Percentiles rank a stretch among this genome's conserved stretches.
phyloP scores from a whole-genome alignment of 2,113 vertebrate species.

The Pterocles gutturalis region DNA sequence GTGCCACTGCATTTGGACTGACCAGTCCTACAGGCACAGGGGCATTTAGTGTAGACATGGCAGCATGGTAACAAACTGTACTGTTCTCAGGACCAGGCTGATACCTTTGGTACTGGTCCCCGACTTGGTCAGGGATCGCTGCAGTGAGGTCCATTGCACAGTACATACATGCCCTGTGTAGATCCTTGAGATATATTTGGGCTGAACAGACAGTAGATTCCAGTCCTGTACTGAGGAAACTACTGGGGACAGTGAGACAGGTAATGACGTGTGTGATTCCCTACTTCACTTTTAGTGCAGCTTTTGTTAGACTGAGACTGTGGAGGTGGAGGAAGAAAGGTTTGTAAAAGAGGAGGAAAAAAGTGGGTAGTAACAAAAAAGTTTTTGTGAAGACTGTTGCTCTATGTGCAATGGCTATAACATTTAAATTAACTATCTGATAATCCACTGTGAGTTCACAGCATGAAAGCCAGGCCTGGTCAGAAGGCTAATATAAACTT shows the following conservation, averaged over 20 bases:
- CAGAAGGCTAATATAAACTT: background rate
- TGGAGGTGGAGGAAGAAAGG: background rate
- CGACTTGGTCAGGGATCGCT: background rate
- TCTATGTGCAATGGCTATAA: background rate
- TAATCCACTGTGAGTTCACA: background rate
- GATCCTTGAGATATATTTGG: background rate
- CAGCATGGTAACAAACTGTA: background rate
- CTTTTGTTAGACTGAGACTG: background rate
- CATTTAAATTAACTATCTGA: background rate
- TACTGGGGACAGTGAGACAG: background rate
- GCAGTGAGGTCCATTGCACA: background rate
- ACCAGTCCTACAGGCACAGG: background rate
- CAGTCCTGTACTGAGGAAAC: background rate
- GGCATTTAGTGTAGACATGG: accelerated
- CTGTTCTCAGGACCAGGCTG: background rate
- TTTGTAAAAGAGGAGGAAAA: background rate
- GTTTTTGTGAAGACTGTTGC: background rate
- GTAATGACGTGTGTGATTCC: background rate
- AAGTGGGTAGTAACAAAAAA: background rate
- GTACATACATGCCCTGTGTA: background rate
- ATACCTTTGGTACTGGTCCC: background rate
- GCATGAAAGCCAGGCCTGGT: background rate
- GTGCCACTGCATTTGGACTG: background rate
- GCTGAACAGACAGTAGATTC: background rate
- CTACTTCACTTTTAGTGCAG: background rate